Base-by-base conservation (phyloP, 2,113 vertebrate species). In the Ginglymostoma cirratum region DNA sequence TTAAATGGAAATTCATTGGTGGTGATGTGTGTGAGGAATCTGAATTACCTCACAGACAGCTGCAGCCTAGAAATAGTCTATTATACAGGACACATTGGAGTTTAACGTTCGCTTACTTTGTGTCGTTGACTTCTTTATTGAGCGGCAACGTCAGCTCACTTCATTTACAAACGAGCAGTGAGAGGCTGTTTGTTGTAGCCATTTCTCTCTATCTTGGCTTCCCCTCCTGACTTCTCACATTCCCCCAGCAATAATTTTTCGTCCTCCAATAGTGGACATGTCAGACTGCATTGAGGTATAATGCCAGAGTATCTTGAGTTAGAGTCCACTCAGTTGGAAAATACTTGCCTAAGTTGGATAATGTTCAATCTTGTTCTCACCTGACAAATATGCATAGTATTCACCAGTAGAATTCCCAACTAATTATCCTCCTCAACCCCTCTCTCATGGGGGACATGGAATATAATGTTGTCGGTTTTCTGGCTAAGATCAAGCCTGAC, bases 1-100 rank as follows among this genome's bases (percentile, higher is more conserved):
- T 98, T 99, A 99, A 95, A 98, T 98, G 98, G 98, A 98, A 98
- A 98, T 98, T 98, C 97, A 97, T 97, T 97, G 97, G 97, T 97
- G 96, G 96, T 19, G 97, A 97, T 95, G 97, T 97, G 97, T 96
- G 98, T 97, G 97, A 97, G 96, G 98, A 99, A 99, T 98, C 97
- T 98, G 97, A 97, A 98, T 97, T 97, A 98, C 97, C 96, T 96
- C 86, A 48, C 48, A 96, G 95, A 97, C 97, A 97, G 96, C 96
- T 96, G 96, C 98, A 95, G n/a, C 94, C 27, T 76, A 52, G 94
- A 95, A 95, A 95, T 76, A 70, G 42, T 76, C 94, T 69, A 95
- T 95, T 95, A 95, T 72, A 3, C 27, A 45, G 67, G 42, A 72
- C 69, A 76, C 72, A 76, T 95, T 95, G 67, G 69, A 95, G 94